Evolutionary conservation across 2,113 vertebrate species (phyloP), one percentile per base, ranked within the genome.

Genomic region (Xiphorhynchus elegans): DNA sequence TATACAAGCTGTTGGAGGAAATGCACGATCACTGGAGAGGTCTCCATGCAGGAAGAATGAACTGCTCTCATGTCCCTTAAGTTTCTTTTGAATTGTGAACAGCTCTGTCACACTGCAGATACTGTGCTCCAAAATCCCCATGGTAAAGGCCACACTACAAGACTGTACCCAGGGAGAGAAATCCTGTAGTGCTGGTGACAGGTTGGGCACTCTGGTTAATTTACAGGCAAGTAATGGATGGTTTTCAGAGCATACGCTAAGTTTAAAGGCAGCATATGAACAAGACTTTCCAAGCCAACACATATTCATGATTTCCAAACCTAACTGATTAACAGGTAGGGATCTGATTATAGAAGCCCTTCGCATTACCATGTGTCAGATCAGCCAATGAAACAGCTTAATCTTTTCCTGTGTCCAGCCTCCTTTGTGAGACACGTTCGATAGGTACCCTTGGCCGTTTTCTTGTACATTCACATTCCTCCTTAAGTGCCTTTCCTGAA

Each of bases 401-500:
- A 78, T 90, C 28, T 77, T 90, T 74, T 49, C 67, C 95, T 50
- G 49, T 1, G 0, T 59, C 62, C 55, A 86, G 47, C 3, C 3
- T 77, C 42, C 69, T 94, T 62, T 47, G 35, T 18, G 29, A 95
- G 62, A 96, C 39, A 6, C 50, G 89, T 86, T 99, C 99, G 81
- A 96, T 97, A 7, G 99, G 99, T 50, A 99, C 98, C 84, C 98
- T 98, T 55, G 97, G 98, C 62, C 99, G 97, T 26, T 91, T 97
- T 21, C 97, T 97, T 3, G 99, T 99, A 89, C 99, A 99, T 69
- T 99, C 99, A 58, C 99, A 99, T 92, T 99, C 99, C 93, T 99
- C 99, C 95, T 98, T 99, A 67, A 97, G 97, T 23, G 68, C 70
- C 53, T 46, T 63, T 53, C 86, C 73, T 17, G 93, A 24, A 26